Conservation (phyloP, 2,888 invertebrate genomes). For the Brachycybe producta region DNA sequence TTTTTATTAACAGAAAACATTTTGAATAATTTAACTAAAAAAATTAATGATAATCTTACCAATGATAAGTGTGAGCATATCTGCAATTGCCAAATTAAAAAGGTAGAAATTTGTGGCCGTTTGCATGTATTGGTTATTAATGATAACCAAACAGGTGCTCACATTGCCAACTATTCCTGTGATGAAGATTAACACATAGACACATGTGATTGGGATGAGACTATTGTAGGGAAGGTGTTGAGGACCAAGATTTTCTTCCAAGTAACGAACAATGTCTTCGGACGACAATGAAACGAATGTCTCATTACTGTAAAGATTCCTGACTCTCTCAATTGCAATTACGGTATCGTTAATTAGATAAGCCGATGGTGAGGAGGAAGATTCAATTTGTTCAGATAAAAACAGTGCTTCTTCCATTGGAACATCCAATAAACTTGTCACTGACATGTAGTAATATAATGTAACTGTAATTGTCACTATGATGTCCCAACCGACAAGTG, state of each 20-base stretch:
- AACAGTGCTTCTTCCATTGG: no score
- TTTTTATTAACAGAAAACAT: not conserved
- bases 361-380: no score
- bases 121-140: conserved; percentile 31
- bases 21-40: not conserved
- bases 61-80: conserved; percentile 29
- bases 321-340: not conserved
- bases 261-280: not conserved
- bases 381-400: no score
- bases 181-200: conserved; percentile 31
- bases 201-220: conserved; percentile 29
- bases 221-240: conserved; percentile 26
- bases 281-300: no score
- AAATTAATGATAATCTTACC: conserved; percentile 31
- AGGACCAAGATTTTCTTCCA: conserved; percentile 27
- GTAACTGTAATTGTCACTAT: no score
- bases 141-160: conserved; percentile 30
- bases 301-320: not conserved
- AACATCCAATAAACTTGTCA: no score
- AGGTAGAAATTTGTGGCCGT: conserved; percentile 33
- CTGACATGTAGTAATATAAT: no score
- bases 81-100: conserved; percentile 32
- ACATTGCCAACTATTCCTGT: conserved; percentile 30
- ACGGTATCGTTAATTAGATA: no score
- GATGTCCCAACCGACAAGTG: no score